These are phyloP conservation scores for Watsonalla cultraria DNA, from an alignment of 2,888 invertebrate genomes.

Conservation along the genomic window DNA sequence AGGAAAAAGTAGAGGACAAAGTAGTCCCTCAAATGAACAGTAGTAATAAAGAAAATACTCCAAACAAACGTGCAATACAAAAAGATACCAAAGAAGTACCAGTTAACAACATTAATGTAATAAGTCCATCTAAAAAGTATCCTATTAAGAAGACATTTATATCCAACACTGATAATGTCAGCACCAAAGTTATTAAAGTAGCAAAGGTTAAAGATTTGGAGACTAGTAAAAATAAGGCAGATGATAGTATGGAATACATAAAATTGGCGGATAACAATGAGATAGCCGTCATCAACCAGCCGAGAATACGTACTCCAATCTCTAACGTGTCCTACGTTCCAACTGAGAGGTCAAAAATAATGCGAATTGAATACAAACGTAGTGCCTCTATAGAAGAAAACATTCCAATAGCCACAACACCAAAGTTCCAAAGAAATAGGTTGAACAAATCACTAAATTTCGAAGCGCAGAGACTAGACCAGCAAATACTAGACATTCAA, in stretches of 20 bases:
- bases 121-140: conserved; percentile 74
- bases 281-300: conserved; percentile 72
- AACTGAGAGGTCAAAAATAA: conserved; percentile 51
- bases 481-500: conserved; percentile 72
- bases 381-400: conserved; percentile 64
- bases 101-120: conserved; percentile 60
- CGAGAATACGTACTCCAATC: conserved; percentile 70
- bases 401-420: conserved; percentile 50
- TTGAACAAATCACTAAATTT: conserved; percentile 72
- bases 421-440: conserved; percentile 72
- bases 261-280: conserved; percentile 67
- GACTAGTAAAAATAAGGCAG: conserved; percentile 62
- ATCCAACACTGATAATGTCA: conserved; percentile 58
- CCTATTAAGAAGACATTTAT: conserved; percentile 65
- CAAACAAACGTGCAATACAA: conserved; percentile 66
- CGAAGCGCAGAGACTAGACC: conserved; percentile 67
- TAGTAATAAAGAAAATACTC: conserved; percentile 51
- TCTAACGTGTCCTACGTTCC: conserved; percentile 65
- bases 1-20: conserved; percentile 36
- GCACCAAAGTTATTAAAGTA: conserved; percentile 62
- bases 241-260: conserved; percentile 69
- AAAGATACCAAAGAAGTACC: conserved; percentile 70
- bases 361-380: conserved; percentile 53
- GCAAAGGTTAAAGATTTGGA: conserved; percentile 71
- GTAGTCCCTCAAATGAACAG: conserved; percentile 39